Percentiles rank a stretch among this genome's conserved stretches.
Evolutionary conservation across 1,140 invertebrate species (phyloP).

Genomic region (Euglossa dilemma): DNA sequence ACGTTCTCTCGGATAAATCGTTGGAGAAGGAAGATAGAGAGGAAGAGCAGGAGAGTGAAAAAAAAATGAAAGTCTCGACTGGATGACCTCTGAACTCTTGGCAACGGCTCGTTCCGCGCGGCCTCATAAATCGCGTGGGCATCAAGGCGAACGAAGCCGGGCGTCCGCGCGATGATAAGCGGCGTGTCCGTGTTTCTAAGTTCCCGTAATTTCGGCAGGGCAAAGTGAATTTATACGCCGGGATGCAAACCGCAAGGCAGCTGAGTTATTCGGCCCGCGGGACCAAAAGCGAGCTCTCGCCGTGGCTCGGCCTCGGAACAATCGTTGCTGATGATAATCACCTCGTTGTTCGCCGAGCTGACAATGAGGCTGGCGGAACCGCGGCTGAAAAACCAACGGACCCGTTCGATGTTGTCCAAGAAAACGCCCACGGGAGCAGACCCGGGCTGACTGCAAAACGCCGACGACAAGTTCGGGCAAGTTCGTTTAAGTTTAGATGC

Average conservation of each 20-base stretch:
- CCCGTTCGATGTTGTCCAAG: slow-evolving; percentile 19
- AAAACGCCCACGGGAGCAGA: slow-evolving; percentile 33
- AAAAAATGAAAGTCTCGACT: neutral
- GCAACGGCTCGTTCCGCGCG: neutral
- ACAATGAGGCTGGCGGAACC: slow-evolving; percentile 49
- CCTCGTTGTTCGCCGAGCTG: slow-evolving; percentile 54
- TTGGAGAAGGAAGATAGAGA: neutral
- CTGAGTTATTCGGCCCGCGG: slow-evolving; percentile 62
- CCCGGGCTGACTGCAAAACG: slow-evolving; percentile 47
- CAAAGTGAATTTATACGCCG: slow-evolving; percentile 61
- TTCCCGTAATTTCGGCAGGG: slow-evolving; percentile 47
- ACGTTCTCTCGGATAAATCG: slow-evolving; percentile 12
- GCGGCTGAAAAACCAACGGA: slow-evolving; percentile 47
- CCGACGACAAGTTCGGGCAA: slow-evolving; percentile 13
- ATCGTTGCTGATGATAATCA: slow-evolving; percentile 76
- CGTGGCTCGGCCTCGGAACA: slow-evolving; percentile 63
- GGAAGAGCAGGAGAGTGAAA: neutral
- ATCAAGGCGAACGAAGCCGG: slow-evolving; percentile 10
- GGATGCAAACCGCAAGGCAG: slow-evolving; percentile 31
- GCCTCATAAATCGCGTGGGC: neutral
- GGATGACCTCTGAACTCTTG: neutral
- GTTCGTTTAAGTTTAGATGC: slow-evolving; percentile 55
- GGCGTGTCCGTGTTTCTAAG: slow-evolving; percentile 52
- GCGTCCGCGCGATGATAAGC: slow-evolving; percentile 56
- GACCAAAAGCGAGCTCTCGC: slow-evolving; percentile 38